These are phyloP conservation scores for Nipponacmea schrenckii DNA, from an alignment of 2,888 invertebrate species.

Conservation along the genomic window DNA sequence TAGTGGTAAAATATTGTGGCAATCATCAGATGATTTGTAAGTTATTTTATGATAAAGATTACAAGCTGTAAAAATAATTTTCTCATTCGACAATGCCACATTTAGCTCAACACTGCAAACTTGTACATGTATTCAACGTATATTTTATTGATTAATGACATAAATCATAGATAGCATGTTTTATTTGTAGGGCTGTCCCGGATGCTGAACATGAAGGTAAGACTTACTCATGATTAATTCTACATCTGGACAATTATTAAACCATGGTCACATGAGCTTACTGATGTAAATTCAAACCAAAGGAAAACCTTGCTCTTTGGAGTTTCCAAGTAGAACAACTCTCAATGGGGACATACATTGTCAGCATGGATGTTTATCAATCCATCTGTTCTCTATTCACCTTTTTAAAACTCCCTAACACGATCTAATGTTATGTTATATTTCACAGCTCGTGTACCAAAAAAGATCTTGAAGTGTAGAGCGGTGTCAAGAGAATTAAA, in stretches of 20 bases:
- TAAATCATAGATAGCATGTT: not conserved
- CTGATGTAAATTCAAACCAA: too few species aligned
- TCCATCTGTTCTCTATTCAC: too few species aligned
- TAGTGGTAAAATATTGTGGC: conserved; percentile 93
- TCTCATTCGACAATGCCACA: not conserved
- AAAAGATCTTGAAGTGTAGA: conserved; percentile 92
- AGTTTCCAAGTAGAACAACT: too few species aligned
- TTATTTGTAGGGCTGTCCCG: conserved; percentile 75
- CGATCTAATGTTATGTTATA: not conserved
- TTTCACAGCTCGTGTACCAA: conserved; percentile 87
- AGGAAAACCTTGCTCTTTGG: too few species aligned
- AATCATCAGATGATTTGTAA: conserved; percentile 92
- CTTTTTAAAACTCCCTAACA: not conserved
- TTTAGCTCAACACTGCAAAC: too few species aligned
- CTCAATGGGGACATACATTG: too few species aligned
- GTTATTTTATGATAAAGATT: conserved; percentile 42
- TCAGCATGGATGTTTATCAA: too few species aligned
- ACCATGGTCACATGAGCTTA: too few species aligned
- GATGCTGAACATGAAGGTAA: conserved; percentile 85
- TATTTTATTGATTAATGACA: too few species aligned
- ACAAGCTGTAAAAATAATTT: not conserved
- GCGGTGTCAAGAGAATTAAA: conserved; percentile 72
- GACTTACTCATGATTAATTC: too few species aligned
- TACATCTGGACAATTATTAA: too few species aligned
- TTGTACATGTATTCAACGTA: too few species aligned